phyloP scores from a whole-genome alignment of 2,888 invertebrate species.

The Slavum lentiscoides region DNA sequence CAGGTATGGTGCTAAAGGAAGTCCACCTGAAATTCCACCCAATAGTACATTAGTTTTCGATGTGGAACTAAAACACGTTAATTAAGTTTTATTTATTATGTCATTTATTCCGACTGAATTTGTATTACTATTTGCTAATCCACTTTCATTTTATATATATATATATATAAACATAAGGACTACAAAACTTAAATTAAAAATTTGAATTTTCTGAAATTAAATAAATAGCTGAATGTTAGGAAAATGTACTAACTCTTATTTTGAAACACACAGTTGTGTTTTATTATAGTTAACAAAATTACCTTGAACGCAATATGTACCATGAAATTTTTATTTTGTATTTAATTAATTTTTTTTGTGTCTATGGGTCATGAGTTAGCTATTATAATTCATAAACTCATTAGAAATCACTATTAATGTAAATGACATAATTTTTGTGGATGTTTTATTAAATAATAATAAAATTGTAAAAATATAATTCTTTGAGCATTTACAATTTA shows the following conservation, averaged over 20 bases:
- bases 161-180: background rate
- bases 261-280: too few species aligned
- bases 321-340: background rate
- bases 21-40: constrained; percentile 83
- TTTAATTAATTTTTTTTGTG: background rate
- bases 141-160: constrained; percentile 2
- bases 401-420: background rate
- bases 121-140: constrained; percentile 41
- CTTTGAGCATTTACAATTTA: background rate
- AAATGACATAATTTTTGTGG: constrained; percentile 4
- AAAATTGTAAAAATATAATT: constrained; percentile 5
- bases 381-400: background rate
- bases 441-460: background rate
- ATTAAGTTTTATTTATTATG: constrained; percentile 57
- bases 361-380: background rate
- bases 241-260: too few species aligned
- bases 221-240: too few species aligned
- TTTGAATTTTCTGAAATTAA: too few species aligned
- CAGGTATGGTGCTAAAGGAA: constrained; percentile 76
- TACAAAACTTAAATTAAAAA: too few species aligned
- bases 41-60: constrained; percentile 87
- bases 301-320: too few species aligned
- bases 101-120: constrained; percentile 50
- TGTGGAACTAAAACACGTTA: constrained; percentile 82
- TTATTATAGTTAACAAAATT: too few species aligned